phyloP scores from a whole-genome alignment of 2,888 invertebrate genomes.

The Aphidius colemani region DNA sequence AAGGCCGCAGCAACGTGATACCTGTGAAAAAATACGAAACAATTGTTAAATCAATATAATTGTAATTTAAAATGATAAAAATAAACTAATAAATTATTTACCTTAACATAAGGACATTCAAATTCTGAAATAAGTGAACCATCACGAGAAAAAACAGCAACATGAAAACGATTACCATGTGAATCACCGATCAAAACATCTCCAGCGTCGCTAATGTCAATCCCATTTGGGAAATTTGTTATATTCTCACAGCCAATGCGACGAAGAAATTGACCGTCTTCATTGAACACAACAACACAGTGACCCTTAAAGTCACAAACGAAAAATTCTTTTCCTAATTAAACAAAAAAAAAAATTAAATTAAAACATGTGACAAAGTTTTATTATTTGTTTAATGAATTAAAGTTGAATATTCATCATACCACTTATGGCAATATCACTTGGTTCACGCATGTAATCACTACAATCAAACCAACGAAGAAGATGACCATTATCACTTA shows the following conservation, averaged over 20 bases:
- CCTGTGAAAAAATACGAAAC: conserved; percentile 74
- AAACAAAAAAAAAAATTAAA: neutral
- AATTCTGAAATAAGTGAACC: conserved; percentile 88
- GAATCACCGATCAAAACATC: conserved; percentile 97
- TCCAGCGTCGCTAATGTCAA: conserved; percentile 95
- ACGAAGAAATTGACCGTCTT: conserved; percentile 87
- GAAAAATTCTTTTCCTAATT: conserved; percentile 85
- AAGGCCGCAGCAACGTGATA: conserved; percentile 95
- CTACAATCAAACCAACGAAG: conserved; percentile 97
- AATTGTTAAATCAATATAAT: neutral
- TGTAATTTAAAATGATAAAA: neutral
- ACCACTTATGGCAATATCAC: conserved; percentile 95
- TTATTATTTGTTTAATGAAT: neutral
- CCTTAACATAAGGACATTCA: conserved; percentile 97
- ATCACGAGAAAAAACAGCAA: conserved; percentile 91
- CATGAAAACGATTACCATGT: conserved; percentile 96
- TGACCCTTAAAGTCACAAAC: conserved; percentile 98
- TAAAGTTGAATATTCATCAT: conserved; percentile 10
- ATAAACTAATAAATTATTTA: conserved; percentile 55
- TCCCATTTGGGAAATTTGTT: conserved; percentile 97
- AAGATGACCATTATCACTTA: conserved; percentile 89
- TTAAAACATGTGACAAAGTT: too few relatives aligned
- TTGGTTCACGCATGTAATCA: conserved; percentile 96
- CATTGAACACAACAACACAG: conserved; percentile 94
- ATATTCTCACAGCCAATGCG: conserved; percentile 94